These are phyloP conservation scores for Mesorhabditis spiculigera DNA, from an alignment of 2,888 invertebrate species.

Conservation along the genomic window DNA sequence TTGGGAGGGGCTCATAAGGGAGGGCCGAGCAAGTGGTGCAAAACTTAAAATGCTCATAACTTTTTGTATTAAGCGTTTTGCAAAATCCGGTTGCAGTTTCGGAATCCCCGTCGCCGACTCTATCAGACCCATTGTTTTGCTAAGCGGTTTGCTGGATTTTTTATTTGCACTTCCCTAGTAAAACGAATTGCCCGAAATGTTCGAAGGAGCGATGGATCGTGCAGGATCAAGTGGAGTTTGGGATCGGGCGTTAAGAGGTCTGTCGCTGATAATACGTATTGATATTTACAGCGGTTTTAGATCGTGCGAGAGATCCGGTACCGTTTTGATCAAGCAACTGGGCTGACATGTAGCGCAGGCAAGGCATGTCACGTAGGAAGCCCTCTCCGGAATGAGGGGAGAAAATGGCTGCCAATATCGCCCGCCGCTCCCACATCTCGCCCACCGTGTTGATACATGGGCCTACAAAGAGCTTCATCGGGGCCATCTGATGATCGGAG, in stretches of 20 bases:
- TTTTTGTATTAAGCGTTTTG: too few relatives aligned
- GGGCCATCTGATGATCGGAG: not conserved
- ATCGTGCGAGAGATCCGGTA: constrained; percentile 62
- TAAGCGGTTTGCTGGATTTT: too few relatives aligned
- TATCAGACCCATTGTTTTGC: too few relatives aligned
- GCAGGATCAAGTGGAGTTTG: constrained; percentile 58
- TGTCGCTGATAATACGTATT: constrained; percentile 48
- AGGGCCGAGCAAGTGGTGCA: too few relatives aligned
- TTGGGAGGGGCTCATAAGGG: too few relatives aligned
- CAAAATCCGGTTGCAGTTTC: too few relatives aligned
- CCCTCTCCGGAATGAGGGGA: too few relatives aligned
- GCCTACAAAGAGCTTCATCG: not conserved
- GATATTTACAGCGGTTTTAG: constrained; percentile 13
- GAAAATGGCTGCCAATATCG: constrained; percentile 60
- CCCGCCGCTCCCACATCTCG: constrained; percentile 18
- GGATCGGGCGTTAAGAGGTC: constrained; percentile 60
- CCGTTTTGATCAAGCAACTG: constrained; percentile 63
- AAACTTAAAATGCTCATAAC: too few relatives aligned
- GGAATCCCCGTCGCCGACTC: too few relatives aligned
- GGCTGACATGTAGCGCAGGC: constrained; percentile 66
- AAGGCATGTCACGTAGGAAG: not conserved
- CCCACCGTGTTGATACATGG: not conserved
- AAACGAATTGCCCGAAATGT: constrained; percentile 29
- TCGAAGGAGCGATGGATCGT: constrained; percentile 20
- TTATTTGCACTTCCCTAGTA: too few relatives aligned